Percentiles rank a stretch among this genome's conserved stretches.
Evolutionary conservation across 2,113 vertebrate genomes (phyloP).

Genomic region (Rhinoptilus africanus): DNA sequence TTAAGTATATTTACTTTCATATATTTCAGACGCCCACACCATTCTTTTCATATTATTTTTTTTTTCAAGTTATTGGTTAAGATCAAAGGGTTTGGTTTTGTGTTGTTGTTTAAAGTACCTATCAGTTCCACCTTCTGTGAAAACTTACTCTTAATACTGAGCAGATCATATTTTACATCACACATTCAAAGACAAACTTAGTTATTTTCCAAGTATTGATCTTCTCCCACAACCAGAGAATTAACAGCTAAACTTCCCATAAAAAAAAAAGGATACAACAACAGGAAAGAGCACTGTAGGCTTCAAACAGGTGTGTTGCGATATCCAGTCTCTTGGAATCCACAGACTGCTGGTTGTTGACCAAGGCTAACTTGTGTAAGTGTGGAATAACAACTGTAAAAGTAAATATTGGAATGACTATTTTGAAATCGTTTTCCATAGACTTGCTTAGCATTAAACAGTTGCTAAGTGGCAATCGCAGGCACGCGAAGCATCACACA

Average conservation of each 20-base stretch:
- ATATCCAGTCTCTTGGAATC: slow-evolving; percentile 94
- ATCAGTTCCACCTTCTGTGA: neutral
- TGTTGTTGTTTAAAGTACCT: neutral
- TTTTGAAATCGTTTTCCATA: neutral
- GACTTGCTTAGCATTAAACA: neutral
- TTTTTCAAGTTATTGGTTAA: neutral
- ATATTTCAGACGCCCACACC: neutral
- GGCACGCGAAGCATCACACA: neutral
- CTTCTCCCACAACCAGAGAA: neutral
- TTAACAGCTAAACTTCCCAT: neutral
- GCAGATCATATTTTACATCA: neutral
- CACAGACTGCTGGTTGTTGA: slow-evolving; percentile 91
- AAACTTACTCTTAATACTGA: neutral
- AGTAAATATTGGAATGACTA: neutral
- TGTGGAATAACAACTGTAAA: slow-evolving; percentile 94
- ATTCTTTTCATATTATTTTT: neutral
- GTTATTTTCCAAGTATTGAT: neutral
- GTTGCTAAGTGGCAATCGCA: neutral
- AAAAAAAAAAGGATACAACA: slow-evolving; percentile 92
- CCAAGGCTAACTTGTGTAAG: slow-evolving; percentile 92
- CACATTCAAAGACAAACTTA: neutral
- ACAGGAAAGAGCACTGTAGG: slow-evolving; percentile 98
- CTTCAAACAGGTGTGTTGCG: slow-evolving; percentile 94
- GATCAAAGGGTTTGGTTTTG: neutral
- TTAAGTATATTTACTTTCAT: neutral